phyloP scores from a whole-genome alignment of 1,140 invertebrate genomes.

The Orius laevigatus region DNA sequence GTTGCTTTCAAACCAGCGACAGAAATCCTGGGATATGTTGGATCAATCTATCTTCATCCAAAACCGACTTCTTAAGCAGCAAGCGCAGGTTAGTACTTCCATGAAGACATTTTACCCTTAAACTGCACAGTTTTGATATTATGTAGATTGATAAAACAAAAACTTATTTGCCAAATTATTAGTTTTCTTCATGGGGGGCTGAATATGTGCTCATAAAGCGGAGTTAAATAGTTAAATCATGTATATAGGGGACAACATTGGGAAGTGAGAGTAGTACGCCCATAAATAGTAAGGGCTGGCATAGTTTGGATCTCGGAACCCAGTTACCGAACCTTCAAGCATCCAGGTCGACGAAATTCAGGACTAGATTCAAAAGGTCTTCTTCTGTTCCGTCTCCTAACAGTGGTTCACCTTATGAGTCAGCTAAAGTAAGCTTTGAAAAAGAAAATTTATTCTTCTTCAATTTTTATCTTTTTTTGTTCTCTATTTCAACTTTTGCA shows the following conservation, averaged over 20 bases:
- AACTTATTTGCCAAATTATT: no score
- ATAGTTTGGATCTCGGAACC: conserved; percentile 40
- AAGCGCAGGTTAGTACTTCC: conserved; percentile 38
- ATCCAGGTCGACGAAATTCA: conserved; percentile 32
- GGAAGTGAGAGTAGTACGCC: conserved; percentile 10
- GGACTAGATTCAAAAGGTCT: conserved; percentile 33
- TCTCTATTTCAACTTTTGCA: conserved; percentile 10
- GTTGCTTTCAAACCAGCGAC: conserved; percentile 39
- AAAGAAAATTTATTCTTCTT: conserved; percentile 8
- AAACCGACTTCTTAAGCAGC: conserved; percentile 45
- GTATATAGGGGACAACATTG: not conserved
- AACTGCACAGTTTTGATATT: no score
- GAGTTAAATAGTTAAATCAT: not conserved
- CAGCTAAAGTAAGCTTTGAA: conserved; percentile 10
- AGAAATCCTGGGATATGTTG: conserved; percentile 83
- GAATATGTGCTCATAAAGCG: not conserved
- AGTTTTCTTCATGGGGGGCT: not conserved
- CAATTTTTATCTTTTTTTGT: conserved; percentile 3
- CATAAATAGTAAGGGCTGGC: conserved; percentile 33
- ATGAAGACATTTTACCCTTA: no score
- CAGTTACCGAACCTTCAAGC: conserved; percentile 30
- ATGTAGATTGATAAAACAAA: no score
- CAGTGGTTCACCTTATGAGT: conserved; percentile 10
- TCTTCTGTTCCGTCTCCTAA: conserved; percentile 38
- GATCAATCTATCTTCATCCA: conserved; percentile 64